These are phyloP conservation scores for Chaetodon auriga DNA, from an alignment of 2,113 vertebrate genomes.

Conservation along the genomic window DNA sequence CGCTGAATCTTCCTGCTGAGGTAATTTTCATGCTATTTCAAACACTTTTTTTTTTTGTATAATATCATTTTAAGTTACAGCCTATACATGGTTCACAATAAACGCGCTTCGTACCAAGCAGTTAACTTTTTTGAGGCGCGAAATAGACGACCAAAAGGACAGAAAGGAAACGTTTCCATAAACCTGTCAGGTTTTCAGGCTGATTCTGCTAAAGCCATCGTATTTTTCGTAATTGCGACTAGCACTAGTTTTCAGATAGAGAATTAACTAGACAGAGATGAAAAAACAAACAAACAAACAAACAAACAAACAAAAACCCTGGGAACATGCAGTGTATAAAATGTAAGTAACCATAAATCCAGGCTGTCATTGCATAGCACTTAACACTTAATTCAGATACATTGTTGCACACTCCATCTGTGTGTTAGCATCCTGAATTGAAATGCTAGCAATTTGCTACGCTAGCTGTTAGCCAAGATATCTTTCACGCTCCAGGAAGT, in stretches of 20 bases:
- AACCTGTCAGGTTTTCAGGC: background rate
- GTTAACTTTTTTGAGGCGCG: background rate
- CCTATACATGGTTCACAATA: background rate
- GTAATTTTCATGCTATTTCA: conserved; percentile 8
- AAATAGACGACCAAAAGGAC: background rate
- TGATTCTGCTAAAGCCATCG: background rate
- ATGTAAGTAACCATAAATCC: background rate
- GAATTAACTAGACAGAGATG: background rate
- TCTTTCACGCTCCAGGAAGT: background rate
- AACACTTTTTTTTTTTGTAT: background rate
- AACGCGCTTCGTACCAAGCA: background rate
- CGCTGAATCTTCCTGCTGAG: background rate
- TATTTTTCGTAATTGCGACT: background rate
- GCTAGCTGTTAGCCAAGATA: background rate
- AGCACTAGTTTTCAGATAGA: background rate
- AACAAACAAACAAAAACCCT: no score
- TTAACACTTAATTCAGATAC: background rate
- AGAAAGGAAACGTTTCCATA: background rate
- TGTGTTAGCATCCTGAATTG: background rate
- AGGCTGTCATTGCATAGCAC: background rate
- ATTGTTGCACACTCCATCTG: background rate
- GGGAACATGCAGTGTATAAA: background rate
- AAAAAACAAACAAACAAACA: no score
- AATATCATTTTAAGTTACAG: background rate
- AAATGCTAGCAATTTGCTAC: background rate